Evolutionary conservation across 2,888 invertebrate genomes (phyloP), one percentile per base, ranked within the genome.

Genomic region (Bugulina stolonifera): DNA sequence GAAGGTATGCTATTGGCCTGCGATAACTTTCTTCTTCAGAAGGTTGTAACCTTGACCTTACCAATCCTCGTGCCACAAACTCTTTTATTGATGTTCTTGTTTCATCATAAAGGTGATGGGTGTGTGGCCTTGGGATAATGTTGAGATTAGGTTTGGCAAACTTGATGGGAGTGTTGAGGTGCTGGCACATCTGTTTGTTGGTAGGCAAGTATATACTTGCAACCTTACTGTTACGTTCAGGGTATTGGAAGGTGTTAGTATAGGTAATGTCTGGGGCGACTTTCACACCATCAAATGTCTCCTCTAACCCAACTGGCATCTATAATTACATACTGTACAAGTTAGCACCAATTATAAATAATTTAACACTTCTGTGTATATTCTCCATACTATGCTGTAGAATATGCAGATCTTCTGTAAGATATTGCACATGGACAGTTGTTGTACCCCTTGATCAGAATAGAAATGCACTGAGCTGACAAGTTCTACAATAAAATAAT

Each of bases 211-310:
- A 27, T 10, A 64, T 14, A 2, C 25, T 27, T 3, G n/a, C 27
- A 27, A 64, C 64, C n/a, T 64, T 64, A 32, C n/a, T 25, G 34
- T 64, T 64, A 10, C 32, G 27, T 32, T 64, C 64, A 14, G 64
- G 64, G 32, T 25, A 64, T 32, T 64, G 64, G n/a, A 64, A 64
- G 25, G 64, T 64, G 34, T 64, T 27, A 27, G 27, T 64, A 32
- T 64, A 64, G 27, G 64, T 64, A 27, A 64, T n/a, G n/a, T 64
- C 64, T 64, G 64, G 64, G 3, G 64, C 64, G 14, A 64, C 64
- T n/a, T 64, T 64, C 18, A 64, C 64, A 14, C 64, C 64, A 64
- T 64, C 25, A 64, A 64, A 64, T 32, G 64, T 64, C 32, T 64
- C 64, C 27, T 64, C 64, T 18, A 64, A 34, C 5, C 64, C 64